Evolutionary conservation across 2,888 invertebrate species (phyloP).

Genomic region (Epirrita christyi): DNA sequence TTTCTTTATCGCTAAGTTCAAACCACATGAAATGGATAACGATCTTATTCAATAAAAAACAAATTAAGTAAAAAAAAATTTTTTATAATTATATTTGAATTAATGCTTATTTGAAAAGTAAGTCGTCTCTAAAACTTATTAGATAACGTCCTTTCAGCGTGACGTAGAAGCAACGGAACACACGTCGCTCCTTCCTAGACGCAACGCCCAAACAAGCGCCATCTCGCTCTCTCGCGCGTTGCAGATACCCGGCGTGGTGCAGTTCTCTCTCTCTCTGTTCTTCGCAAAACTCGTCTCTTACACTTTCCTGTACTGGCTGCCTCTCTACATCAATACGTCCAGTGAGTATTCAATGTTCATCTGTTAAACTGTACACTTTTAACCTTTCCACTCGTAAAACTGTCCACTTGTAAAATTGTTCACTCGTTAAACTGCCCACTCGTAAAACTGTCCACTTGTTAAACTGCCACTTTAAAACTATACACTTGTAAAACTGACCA

Average conservation of each 20-base stretch:
- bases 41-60: too few relatives aligned
- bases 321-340: slow-evolving; percentile 93
- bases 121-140: too few relatives aligned
- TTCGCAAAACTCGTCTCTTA: slow-evolving; percentile 98
- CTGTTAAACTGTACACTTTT: too few relatives aligned
- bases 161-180: slow-evolving; percentile 58
- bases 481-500: background rate
- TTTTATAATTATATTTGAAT: too few relatives aligned
- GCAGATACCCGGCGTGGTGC: slow-evolving; percentile 95
- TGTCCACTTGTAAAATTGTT: background rate
- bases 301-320: slow-evolving; percentile 98
- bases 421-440: too few relatives aligned
- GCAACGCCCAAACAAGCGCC: slow-evolving; percentile 84
- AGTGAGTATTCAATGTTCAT: slow-evolving; percentile 85
- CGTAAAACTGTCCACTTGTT: too few relatives aligned
- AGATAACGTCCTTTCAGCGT: slow-evolving; percentile 32
- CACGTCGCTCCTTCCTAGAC: slow-evolving; percentile 81
- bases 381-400: background rate
- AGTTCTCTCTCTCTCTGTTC: slow-evolving; percentile 96
- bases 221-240: slow-evolving; percentile 92
- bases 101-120: too few relatives aligned
- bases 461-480: too few relatives aligned
- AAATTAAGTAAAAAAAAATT: too few relatives aligned
- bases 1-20: too few relatives aligned
- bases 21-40: too few relatives aligned